Conservation (phyloP, 2,797 vertebrate species). For the Onychomys arenicola region DNA sequence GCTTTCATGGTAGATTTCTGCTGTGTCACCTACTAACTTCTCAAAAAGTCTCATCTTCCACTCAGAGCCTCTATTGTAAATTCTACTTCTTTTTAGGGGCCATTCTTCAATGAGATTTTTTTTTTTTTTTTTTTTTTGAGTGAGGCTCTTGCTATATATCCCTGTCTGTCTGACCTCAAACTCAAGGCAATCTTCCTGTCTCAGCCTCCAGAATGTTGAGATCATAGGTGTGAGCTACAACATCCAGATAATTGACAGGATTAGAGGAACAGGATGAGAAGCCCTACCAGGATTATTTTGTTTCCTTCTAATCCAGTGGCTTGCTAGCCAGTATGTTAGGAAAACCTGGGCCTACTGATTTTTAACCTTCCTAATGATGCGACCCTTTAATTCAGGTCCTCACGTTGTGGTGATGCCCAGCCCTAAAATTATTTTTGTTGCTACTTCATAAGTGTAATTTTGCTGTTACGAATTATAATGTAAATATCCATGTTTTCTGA, state of each 20-base stretch:
- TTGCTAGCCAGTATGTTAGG: constrained; percentile 14
- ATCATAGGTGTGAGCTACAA: not conserved
- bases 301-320: not conserved
- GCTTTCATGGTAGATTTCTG: not conserved
- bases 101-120: not conserved
- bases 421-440: too few species aligned
- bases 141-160: not conserved
- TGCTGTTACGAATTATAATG: too few species aligned
- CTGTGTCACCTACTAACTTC: not conserved
- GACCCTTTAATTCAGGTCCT: too few species aligned
- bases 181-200: not conserved
- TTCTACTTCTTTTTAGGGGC: not conserved
- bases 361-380: too few species aligned
- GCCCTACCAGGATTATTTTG: not conserved
- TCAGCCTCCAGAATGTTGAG: not conserved
- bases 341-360: not conserved
- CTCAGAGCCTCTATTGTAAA: not conserved
- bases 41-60: not conserved
- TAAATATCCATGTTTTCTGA: too few species aligned
- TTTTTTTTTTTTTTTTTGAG: not conserved
- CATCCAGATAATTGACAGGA: not conserved
- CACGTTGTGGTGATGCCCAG: too few species aligned
- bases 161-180: not conserved
- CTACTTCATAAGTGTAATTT: too few species aligned
- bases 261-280: not conserved